Conservation (phyloP, 2,888 invertebrate genomes). For the Stomorhina lunata region DNA sequence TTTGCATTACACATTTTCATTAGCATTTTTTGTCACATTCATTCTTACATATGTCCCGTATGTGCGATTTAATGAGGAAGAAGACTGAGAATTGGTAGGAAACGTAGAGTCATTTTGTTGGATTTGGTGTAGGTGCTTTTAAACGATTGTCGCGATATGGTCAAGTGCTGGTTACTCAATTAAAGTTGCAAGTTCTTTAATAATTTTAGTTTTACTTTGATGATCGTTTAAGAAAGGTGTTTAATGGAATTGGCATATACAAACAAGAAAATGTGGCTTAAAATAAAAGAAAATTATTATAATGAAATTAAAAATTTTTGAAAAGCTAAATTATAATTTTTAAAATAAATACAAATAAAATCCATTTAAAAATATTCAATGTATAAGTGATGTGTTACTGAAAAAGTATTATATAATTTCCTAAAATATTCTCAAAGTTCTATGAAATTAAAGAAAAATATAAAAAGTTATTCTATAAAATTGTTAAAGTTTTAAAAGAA, state of each 20-base stretch:
- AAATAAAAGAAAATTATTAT: not conserved
- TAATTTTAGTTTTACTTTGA: constrained; percentile 60
- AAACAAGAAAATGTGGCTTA: not conserved
- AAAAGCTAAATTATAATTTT: not conserved
- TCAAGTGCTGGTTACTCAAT: constrained; percentile 53
- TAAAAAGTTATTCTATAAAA: not conserved
- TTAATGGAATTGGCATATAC: constrained; percentile 27
- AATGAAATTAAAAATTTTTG: not conserved
- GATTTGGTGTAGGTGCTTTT: constrained; percentile 49
- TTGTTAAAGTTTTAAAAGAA: not conserved
- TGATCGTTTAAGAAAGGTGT: constrained; percentile 65
- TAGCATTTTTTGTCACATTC: constrained; percentile 62
- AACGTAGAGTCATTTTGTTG: constrained; percentile 55
- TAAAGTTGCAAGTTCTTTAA: constrained; percentile 61
- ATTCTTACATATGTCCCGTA: not conserved
- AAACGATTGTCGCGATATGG: constrained; percentile 28
- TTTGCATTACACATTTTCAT: constrained; percentile 63
- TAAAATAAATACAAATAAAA: not conserved
- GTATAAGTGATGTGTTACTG: no score
- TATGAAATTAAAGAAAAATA: not conserved
- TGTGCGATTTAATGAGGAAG: constrained; percentile 57
- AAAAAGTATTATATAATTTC: no score
- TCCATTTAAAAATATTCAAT: not conserved
- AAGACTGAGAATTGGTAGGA: constrained; percentile 61
- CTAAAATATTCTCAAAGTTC: no score